Evolutionary conservation across 2,797 vertebrate genomes (phyloP), one percentile per base, ranked within the genome.

Genomic region (Sebastes vulpes): DNA sequence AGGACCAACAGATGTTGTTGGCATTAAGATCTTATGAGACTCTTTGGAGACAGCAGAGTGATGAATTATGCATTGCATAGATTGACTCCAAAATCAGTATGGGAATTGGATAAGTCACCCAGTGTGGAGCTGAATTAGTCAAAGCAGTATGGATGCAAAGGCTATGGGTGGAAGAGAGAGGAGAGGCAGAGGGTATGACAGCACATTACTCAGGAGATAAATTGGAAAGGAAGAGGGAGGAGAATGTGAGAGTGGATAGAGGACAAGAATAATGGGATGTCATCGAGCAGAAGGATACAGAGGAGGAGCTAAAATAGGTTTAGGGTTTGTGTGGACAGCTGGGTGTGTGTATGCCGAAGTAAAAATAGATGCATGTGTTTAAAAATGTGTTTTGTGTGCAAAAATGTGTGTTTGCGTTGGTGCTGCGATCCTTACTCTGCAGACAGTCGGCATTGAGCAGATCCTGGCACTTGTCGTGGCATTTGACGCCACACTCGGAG

Each of bases 381-480:
- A 69, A 48, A 23, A 57, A 26, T 48, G 46, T 48, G 12, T 31
- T 50, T 23, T 58, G n/a, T 23, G 1, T 65, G 57, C 31, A 65
- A 72, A 77, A 26, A 38, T 53, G 6, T 31, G 32, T 53, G 6
- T 31, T 21, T 42, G 54, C 26, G 23, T 38, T 8, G 12, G 50
- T 16, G 25, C 42, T 53, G 48, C 9, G 3, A n/a, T 68, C 21
- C 98, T 98, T 95, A 99, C 98, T 97, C 94, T 99, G 98, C 83
- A 99, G 95, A 91, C 98, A 99, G 95, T 99, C 98, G 0, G 98
- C 98, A 0, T 99, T 99, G 63, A 99, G 98, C 86, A 99, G 95
- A 88, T 99, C 98, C 93, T 99, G 99, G 94, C 99, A 99, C 94
- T 99, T 99, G 11, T 99, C 99, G 0, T 99, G 99, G 78, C 98